A percentile compares a stretch with the other conserved stretches of the same genome.
These are phyloP conservation scores for Eleginops maclovinus DNA, from an alignment of 2,113 vertebrate genomes.

Conservation along the genomic window DNA sequence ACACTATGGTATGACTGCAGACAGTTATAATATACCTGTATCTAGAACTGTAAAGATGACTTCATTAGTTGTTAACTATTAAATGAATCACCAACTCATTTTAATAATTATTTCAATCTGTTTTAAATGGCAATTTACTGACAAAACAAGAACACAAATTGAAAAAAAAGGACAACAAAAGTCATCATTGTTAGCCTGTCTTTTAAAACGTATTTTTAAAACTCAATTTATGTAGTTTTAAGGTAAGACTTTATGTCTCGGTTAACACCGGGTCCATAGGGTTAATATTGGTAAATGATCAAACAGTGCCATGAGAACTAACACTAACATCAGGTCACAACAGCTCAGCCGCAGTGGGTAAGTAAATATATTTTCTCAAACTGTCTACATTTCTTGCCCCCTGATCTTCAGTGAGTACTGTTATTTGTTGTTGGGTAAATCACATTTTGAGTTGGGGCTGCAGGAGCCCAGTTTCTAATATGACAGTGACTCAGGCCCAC, in stretches of 20 bases:
- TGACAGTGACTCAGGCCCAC: constrained; percentile 30
- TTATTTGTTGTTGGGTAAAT: constrained; percentile 8
- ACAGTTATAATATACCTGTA: too few species aligned
- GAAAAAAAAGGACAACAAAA: too few species aligned
- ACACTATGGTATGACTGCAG: not conserved
- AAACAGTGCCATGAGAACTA: not conserved
- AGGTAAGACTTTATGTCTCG: too few species aligned
- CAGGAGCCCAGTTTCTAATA: constrained; percentile 30
- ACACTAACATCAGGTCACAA: not conserved
- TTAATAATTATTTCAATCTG: too few species aligned
- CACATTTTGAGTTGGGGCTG: constrained; percentile 19
- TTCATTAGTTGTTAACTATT: too few species aligned
- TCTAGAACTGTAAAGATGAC: too few species aligned
- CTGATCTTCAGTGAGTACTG: not conserved
- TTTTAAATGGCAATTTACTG: too few species aligned
- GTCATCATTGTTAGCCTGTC: too few species aligned
- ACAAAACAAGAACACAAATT: too few species aligned
- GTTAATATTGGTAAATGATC: not conserved
- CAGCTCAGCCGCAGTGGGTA: not conserved
- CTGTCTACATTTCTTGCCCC: not conserved
- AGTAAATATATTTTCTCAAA: not conserved
- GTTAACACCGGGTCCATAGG: not conserved
- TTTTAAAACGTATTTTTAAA: too few species aligned
- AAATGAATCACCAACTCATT: too few species aligned
- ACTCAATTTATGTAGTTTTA: too few species aligned